Evolutionary conservation across 2,113 vertebrate species (phyloP).

Genomic region (Hyaena hyaena): DNA sequence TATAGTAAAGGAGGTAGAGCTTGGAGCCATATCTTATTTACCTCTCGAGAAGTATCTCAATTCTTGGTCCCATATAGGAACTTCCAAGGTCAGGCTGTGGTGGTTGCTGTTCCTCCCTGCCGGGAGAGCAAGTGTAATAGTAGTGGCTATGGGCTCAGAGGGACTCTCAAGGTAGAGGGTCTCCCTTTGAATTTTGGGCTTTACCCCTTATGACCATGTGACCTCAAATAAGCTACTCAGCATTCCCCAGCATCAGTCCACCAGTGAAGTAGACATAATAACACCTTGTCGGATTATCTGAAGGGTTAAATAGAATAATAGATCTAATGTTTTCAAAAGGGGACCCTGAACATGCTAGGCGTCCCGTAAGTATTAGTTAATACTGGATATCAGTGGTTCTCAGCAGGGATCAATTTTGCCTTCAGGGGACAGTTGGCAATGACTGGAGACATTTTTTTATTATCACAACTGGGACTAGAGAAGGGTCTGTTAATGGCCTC

Average conservation of each 20-base stretch:
- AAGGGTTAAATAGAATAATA: background rate
- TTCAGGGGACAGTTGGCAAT: background rate
- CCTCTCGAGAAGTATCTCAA: background rate
- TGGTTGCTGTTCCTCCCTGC: rapidly evolving
- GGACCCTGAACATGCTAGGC: background rate
- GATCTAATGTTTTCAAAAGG: background rate
- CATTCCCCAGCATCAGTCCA: background rate
- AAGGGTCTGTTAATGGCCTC: background rate
- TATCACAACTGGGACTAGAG: background rate
- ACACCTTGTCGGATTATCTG: background rate
- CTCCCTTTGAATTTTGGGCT: background rate
- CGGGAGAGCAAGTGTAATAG: background rate
- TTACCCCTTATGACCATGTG: background rate
- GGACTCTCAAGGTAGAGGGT: background rate
- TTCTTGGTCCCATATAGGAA: background rate
- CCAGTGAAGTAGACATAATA: background rate
- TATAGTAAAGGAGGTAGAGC: background rate
- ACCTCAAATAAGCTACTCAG: background rate
- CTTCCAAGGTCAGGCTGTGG: background rate
- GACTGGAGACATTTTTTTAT: background rate
- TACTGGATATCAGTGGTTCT: background rate
- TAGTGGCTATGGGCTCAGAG: rapidly evolving
- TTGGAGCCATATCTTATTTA: background rate
- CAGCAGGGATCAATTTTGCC: background rate
- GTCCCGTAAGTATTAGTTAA: background rate